Evolutionary conservation across 2,797 vertebrate genomes (phyloP).

Genomic region (Labeo calbasu): DNA sequence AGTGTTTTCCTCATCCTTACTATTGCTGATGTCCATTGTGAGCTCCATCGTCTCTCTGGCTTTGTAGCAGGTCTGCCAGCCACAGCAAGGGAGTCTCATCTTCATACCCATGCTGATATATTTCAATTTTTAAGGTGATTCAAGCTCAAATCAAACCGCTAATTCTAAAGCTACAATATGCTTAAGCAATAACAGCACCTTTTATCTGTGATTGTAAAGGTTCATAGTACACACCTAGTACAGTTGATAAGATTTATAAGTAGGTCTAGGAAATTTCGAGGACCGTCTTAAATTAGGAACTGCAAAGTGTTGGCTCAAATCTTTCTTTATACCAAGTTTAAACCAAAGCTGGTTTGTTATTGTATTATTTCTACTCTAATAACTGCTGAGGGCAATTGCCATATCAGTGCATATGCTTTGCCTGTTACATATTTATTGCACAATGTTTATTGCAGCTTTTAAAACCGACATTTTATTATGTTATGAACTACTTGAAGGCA

Average conservation of each 20-base stretch:
- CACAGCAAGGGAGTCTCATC: background rate
- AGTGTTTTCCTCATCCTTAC: slow-evolving; percentile 61
- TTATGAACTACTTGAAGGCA: slow-evolving; percentile 56
- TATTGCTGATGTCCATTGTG: slow-evolving; percentile 64
- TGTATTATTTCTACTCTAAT: slow-evolving; percentile 34
- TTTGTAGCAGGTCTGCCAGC: slow-evolving; percentile 53
- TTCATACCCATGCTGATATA: background rate
- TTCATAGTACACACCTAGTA: background rate
- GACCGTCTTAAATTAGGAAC: background rate
- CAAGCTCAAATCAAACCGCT: slow-evolving; percentile 1
- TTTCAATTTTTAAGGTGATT: slow-evolving; percentile 15
- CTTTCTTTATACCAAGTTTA: background rate
- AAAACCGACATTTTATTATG: slow-evolving; percentile 26
- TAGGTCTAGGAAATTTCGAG: background rate
- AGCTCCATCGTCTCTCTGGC: slow-evolving; percentile 62
- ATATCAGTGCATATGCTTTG: slow-evolving; percentile 80
- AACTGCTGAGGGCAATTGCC: slow-evolving; percentile 74
- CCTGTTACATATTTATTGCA: slow-evolving; percentile 74
- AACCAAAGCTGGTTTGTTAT: slow-evolving; percentile 1
- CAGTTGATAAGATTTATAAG: background rate
- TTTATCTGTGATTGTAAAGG: slow-evolving; percentile 23
- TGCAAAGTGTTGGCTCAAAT: background rate
- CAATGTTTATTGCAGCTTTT: slow-evolving; percentile 45
- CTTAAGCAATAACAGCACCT: slow-evolving; percentile 8
- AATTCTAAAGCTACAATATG: slow-evolving; percentile 14